A percentile compares a stretch with the other conserved stretches of the same genome.
Evolutionary conservation across 2,797 vertebrate genomes (phyloP).

Genomic region (Phataginus tricuspis): DNA sequence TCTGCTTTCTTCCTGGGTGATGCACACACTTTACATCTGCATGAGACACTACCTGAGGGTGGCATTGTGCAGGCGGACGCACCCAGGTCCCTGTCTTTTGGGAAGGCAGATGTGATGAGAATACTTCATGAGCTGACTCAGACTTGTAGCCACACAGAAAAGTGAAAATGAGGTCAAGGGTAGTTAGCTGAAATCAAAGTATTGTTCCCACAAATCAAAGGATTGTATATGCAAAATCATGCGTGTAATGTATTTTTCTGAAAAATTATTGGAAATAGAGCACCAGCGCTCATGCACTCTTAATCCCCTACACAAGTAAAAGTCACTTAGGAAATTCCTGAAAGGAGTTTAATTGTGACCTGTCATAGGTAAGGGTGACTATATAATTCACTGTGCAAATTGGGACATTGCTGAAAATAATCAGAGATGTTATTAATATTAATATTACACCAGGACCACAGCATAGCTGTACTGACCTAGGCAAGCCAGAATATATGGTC

Average conservation of each 20-base stretch:
- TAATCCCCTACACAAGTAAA: background rate
- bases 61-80: background rate
- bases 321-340: background rate
- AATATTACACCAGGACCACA: no score
- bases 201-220: background rate
- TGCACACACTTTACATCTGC: fast-evolving
- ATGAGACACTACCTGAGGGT: background rate
- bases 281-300: fast-evolving
- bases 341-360: background rate
- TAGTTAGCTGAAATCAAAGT: background rate
- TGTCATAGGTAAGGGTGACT: background rate
- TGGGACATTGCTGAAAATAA: background rate
- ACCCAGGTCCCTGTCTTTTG: background rate
- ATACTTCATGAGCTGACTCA: background rate
- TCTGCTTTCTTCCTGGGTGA: background rate
- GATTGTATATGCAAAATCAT: fast-evolving
- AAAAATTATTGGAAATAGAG: background rate
- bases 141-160: background rate
- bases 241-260: background rate
- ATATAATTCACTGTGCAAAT: background rate
- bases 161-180: background rate
- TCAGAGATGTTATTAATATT: background rate
- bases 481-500: fast-evolving
- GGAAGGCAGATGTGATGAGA: background rate
- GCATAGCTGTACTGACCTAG: no score